Conservation (phyloP, 1,140 invertebrate species). For the Zeugodacus cucurbitae region DNA sequence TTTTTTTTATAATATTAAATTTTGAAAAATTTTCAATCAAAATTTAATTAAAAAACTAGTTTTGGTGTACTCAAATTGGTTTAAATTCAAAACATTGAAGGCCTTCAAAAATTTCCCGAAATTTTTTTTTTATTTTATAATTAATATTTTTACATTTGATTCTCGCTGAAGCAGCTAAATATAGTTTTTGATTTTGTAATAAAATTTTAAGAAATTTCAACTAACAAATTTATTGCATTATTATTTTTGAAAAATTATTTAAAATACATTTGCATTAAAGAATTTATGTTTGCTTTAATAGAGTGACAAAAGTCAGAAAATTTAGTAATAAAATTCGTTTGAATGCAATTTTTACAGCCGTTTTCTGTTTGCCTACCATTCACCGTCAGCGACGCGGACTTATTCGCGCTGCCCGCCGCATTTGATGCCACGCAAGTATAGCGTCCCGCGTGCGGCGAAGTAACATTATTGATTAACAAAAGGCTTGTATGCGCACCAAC, state of each 20-base stretch:
- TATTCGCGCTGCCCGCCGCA: conserved; percentile 76
- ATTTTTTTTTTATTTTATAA: too few species aligned
- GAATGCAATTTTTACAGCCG: neutral
- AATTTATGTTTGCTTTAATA: neutral
- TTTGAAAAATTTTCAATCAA: too few species aligned
- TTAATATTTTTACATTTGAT: too few species aligned
- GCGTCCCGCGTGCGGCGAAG: conserved; percentile 75
- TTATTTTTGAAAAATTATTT: neutral
- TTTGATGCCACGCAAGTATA: conserved; percentile 85
- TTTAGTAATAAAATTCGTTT: conserved; percentile 29
- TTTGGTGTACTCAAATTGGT: too few species aligned
- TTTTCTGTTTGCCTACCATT: conserved; percentile 72
- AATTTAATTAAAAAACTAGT: too few species aligned
- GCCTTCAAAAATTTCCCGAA: too few species aligned
- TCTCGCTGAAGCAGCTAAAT: too few species aligned
- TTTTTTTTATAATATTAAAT: too few species aligned
- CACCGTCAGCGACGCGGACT: conserved; percentile 75
- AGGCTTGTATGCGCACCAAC: conserved; percentile 64
- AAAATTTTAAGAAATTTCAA: neutral
- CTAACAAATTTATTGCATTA: neutral
- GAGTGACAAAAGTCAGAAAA: neutral
- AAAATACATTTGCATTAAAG: neutral
- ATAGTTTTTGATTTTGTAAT: neutral
- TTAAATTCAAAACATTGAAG: too few species aligned
- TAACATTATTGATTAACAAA: conserved; percentile 69